phyloP scores from a whole-genome alignment of 1,140 invertebrate genomes.

The Ostrea edulis region DNA sequence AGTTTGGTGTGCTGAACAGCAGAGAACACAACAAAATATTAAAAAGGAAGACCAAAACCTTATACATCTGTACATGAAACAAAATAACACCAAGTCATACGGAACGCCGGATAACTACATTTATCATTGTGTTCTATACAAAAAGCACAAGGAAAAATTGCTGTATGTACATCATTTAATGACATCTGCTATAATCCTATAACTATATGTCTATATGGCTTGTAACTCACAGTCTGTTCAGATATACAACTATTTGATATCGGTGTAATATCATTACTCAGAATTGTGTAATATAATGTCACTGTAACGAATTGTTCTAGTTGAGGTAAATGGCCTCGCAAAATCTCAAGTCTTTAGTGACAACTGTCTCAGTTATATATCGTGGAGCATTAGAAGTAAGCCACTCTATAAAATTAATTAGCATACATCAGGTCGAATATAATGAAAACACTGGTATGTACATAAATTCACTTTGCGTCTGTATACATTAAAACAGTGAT shows the following conservation, averaged over 20 bases:
- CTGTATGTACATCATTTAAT: constrained; percentile 12
- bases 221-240: background rate
- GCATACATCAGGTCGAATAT: background rate
- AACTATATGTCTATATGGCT: background rate
- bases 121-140: background rate
- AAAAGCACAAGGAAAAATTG: background rate
- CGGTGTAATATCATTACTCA: background rate
- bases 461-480: constrained; percentile 17
- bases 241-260: background rate
- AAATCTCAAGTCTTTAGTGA: background rate
- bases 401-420: background rate
- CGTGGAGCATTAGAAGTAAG: background rate
- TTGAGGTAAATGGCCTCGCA: background rate
- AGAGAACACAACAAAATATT: too few species aligned
- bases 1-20: too few species aligned
- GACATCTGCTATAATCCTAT: background rate
- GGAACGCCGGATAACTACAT: background rate
- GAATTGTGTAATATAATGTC: background rate
- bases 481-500: background rate
- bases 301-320: too few species aligned
- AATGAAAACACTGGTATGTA: constrained; percentile 10
- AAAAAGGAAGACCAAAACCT: too few species aligned
- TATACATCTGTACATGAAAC: too few species aligned
- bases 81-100: background rate
- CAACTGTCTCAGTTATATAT: background rate